A percentile compares a stretch with the other conserved stretches of the same genome.
phyloP scores from a whole-genome alignment of 2,888 invertebrate genomes.

The Perizoma flavofasciatum region DNA sequence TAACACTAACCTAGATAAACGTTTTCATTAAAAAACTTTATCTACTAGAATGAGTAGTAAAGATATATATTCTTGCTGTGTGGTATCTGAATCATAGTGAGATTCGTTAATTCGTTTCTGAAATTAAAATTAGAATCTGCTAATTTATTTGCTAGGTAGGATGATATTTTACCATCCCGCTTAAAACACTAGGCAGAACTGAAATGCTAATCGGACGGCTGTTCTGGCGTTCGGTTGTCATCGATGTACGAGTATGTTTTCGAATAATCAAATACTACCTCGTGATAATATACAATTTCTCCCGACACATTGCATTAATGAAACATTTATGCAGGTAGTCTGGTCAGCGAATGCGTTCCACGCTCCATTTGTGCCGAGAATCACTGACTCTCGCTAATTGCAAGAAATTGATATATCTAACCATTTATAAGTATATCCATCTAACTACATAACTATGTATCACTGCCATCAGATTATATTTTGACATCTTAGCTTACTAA shows the following conservation, averaged over 20 bases:
- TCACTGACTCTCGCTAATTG: slow-evolving; percentile 25
- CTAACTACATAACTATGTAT: too few relatives aligned
- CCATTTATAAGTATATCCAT: too few relatives aligned
- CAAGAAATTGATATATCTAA: slow-evolving; percentile 11
- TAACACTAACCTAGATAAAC: slow-evolving; percentile 30
- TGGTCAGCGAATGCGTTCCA: slow-evolving; percentile 25
- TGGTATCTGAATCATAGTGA: slow-evolving; percentile 5
- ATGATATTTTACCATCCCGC: too few relatives aligned
- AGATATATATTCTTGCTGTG: slow-evolving; percentile 10
- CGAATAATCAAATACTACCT: slow-evolving; percentile 7
- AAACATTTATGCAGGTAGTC: slow-evolving; percentile 11
- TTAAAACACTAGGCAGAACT: too few relatives aligned
- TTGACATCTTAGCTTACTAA: too few relatives aligned
- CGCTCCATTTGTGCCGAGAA: slow-evolving; percentile 34
- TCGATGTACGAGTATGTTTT: slow-evolving; percentile 5
- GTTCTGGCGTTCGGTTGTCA: slow-evolving; percentile 7
- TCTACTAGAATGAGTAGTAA: neutral
- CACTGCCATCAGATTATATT: too few relatives aligned
- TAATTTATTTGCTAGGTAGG: too few relatives aligned
- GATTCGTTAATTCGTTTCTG: too few relatives aligned
- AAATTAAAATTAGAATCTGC: too few relatives aligned
- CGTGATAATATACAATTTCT: slow-evolving; percentile 10
- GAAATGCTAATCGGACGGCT: too few relatives aligned
- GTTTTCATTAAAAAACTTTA: slow-evolving; percentile 9
- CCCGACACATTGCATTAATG: slow-evolving; percentile 11